These are phyloP conservation scores for Tragelaphus buxtoni DNA, from an alignment of 2,113 vertebrate genomes.

Conservation along the genomic window DNA sequence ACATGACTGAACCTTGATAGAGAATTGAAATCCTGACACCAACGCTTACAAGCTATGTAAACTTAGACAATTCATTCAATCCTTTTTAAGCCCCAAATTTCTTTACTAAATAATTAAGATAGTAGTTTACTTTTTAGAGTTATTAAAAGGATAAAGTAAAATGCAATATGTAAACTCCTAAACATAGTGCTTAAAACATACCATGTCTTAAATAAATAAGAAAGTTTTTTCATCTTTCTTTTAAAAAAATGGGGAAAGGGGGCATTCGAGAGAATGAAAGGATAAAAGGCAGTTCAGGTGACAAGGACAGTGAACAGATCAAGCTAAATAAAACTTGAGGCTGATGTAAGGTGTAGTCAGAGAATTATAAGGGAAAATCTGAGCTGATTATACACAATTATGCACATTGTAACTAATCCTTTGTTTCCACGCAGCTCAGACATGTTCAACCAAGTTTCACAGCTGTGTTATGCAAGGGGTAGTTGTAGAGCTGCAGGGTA, in stretches of 20 bases:
- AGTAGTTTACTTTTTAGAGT: not conserved
- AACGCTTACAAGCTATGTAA: not conserved
- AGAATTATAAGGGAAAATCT: not conserved
- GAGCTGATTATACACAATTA: not conserved
- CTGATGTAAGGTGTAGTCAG: not conserved
- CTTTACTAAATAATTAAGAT: not conserved
- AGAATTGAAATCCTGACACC: not conserved
- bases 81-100: not conserved
- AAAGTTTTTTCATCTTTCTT: not conserved
- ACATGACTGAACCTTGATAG: not conserved
- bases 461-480: not conserved
- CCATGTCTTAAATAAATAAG: not conserved
- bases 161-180: not conserved
- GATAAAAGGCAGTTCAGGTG: not conserved
- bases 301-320: not conserved
- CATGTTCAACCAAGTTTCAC: fast-evolving
- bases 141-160: constrained; percentile 2
- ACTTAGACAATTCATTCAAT: not conserved
- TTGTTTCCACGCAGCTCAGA: not conserved
- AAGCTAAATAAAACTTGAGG: not conserved
- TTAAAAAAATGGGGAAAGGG: not conserved
- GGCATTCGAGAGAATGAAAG: not conserved
- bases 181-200: not conserved
- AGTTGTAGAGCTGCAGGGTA: not conserved
- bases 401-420: not conserved